Evolutionary conservation across 2,797 vertebrate species (phyloP), one percentile per base, ranked within the genome.

Genomic region (Dermochelys coriacea): DNA sequence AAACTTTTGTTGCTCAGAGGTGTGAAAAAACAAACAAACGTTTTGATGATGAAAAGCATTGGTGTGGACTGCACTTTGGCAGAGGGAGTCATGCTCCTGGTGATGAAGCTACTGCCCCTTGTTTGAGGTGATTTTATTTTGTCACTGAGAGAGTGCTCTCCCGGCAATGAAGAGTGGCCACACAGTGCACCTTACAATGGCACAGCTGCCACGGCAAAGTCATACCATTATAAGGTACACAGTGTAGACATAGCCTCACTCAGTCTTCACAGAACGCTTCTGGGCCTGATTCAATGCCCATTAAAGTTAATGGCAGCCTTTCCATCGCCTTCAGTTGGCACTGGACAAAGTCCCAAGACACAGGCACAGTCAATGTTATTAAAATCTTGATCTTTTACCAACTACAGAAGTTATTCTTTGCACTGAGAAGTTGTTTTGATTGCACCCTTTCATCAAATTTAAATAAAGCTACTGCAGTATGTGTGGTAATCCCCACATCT

Each of bases 381-480:
- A 82, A 93, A 89, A 80, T 2, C 18, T 77, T 55, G 45, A 47
- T n/a, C 55, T 82, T 78, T 78, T 85, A 84, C 57, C 68, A 77
- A 12, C 79, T 86, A 50, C 54, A 87, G 81, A 93, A 89, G 18
- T 4, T 86, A 92, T 89, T 81, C 5, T 77, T 93, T 88, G 1
- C 80, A 57, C 71, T 83, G 86, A 81, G 25, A 18, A 34, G 4
- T 64, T 90, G 11, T 77, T 91, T 77, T 91, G 5, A 89, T 52
- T 88, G 52, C 51, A 34, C 75, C 14, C 9, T 25, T 89, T 83
- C 81, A 93, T 85, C 51, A 57, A 86, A 94, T 95, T 88, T 91
- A 92, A 96, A 79, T 55, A 71, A 37, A 82, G 34, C 49, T 81
- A 57, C 91, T 90, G 82, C 51, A 41, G 25, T 51, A 3, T 8